Evolutionary conservation across 2,888 invertebrate species (phyloP).

Genomic region (Dasypogon diadema): DNA sequence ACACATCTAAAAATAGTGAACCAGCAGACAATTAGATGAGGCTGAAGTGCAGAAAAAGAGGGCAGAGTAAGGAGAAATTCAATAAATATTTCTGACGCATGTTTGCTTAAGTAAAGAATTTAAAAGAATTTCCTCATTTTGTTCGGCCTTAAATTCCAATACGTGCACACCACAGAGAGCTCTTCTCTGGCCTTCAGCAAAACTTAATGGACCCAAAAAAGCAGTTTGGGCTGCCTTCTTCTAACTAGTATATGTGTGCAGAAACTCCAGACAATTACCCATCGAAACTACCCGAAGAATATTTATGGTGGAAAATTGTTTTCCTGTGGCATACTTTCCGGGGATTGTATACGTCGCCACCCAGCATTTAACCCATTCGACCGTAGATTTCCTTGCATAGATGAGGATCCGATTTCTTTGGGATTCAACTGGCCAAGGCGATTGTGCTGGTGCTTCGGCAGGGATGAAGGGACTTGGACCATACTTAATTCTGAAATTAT

Average conservation of each 20-base stretch:
- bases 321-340: slow-evolving; percentile 32
- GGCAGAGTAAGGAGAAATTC: not conserved
- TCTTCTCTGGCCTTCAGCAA: slow-evolving; percentile 16
- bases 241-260: not conserved
- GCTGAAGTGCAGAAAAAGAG: not conserved
- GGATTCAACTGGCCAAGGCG: not conserved
- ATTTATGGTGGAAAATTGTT: slow-evolving; percentile 43
- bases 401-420: slow-evolving; percentile 1
- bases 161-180: slow-evolving; percentile 7
- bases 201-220: slow-evolving; percentile 44
- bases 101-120: slow-evolving; percentile 18
- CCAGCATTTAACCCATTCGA: slow-evolving; percentile 29
- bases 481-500: slow-evolving; percentile 19
- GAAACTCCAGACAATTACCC: slow-evolving; percentile 27
- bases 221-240: slow-evolving; percentile 7
- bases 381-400: slow-evolving; percentile 30
- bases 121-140: slow-evolving; percentile 18
- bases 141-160: slow-evolving; percentile 23
- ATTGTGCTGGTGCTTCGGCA: not conserved
- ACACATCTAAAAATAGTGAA: not conserved
- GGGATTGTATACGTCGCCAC: slow-evolving; percentile 17
- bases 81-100: slow-evolving; percentile 5
- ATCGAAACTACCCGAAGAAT: slow-evolving; percentile 31
- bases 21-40: not conserved
- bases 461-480: slow-evolving; percentile 15